These are phyloP conservation scores for Branchellion lobata DNA, from an alignment of 2,888 invertebrate species.

Conservation along the genomic window DNA sequence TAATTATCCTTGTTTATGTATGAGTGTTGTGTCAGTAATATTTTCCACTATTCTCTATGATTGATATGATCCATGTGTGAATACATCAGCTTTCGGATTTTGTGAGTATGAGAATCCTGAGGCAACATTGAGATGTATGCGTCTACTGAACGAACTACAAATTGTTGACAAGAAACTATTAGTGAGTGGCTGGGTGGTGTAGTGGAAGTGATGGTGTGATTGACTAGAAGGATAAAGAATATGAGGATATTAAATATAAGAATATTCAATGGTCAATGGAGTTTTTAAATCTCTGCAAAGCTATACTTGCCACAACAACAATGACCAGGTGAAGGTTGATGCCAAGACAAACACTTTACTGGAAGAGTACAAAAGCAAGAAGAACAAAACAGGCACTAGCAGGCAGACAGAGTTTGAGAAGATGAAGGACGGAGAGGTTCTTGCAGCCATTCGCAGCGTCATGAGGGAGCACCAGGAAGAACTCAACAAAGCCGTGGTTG, in stretches of 20 bases:
- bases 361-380: constrained; percentile 78
- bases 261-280: neutral
- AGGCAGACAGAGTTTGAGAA: constrained; percentile 12
- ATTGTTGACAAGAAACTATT: constrained; percentile 90
- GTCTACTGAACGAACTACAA: constrained; percentile 83
- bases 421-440: constrained; percentile 51
- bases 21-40: too few species aligned
- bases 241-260: neutral
- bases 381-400: constrained; percentile 44
- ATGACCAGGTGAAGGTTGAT: constrained; percentile 75
- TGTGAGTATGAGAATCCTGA: constrained; percentile 95
- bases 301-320: too few species aligned
- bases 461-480: constrained; percentile 54
- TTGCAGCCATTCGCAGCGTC: constrained; percentile 49
- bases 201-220: neutral
- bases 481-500: constrained; percentile 67
- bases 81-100: constrained; percentile 93
- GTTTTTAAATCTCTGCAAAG: too few species aligned
- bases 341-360: constrained; percentile 92
- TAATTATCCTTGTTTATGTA: too few species aligned
- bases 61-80: too few species aligned
- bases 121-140: constrained; percentile 87
- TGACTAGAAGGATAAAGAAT: neutral
- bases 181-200: constrained; percentile 65
- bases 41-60: too few species aligned